A percentile compares a stretch with the other conserved stretches of the same genome.
Conservation (phyloP, 2,113 vertebrate species). For the Channa argus region DNA sequence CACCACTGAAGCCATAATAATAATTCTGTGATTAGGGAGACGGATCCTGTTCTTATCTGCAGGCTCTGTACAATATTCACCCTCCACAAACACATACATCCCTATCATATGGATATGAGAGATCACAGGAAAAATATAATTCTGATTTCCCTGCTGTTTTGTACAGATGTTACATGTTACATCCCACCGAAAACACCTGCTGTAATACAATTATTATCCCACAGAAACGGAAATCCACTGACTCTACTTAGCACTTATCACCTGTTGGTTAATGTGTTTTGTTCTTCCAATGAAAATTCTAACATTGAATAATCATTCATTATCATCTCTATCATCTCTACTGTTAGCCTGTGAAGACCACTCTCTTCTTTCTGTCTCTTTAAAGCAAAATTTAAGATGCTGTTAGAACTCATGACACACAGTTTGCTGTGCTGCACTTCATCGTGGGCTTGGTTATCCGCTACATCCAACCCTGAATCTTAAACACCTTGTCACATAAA, state of each 20-base stretch:
- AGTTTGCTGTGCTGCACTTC: conserved; percentile 25
- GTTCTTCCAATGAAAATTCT: neutral
- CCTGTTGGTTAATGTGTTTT: neutral
- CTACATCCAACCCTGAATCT: conserved; percentile 65
- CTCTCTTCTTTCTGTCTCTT: conserved; percentile 9
- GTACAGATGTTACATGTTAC: neutral
- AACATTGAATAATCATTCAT: neutral
- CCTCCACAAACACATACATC: neutral
- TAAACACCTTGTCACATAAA: conserved; percentile 75
- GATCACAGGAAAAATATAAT: neutral
- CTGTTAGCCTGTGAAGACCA: no score
- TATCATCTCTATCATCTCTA: neutral
- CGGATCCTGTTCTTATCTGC: conserved; percentile 58
- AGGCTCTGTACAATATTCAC: conserved; percentile 41
- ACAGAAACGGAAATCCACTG: neutral
- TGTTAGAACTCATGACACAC: conserved; percentile 28
- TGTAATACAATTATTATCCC: neutral
- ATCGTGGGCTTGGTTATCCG: conserved; percentile 24
- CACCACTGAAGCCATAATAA: conserved; percentile 52
- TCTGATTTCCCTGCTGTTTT: neutral
- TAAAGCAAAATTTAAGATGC: neutral
- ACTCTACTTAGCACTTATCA: neutral
- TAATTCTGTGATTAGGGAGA: conserved; percentile 73
- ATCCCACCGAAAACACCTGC: neutral
- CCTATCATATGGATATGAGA: conserved; percentile 4